Percentiles rank a stretch among this genome's conserved stretches.
Conservation (phyloP, 2,797 vertebrate species). For the Cottoperca gobio region DNA sequence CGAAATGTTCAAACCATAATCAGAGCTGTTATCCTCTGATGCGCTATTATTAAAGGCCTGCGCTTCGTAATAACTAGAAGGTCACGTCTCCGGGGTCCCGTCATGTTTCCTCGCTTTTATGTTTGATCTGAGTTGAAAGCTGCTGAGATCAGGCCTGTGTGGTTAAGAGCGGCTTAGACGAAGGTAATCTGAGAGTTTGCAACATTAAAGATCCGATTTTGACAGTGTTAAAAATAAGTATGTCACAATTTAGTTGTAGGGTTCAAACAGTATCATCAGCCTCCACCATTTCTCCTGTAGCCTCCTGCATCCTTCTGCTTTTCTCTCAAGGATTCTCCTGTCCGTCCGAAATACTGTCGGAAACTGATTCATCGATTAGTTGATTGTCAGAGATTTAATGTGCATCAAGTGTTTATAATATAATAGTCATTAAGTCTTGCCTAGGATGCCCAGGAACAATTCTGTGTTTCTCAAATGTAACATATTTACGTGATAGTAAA, state of each 20-base stretch:
- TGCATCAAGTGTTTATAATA: neutral
- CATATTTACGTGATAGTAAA: too few species aligned
- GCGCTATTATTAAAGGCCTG: slow-evolving; percentile 24
- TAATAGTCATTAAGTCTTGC: neutral
- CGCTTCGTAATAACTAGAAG: slow-evolving; percentile 20
- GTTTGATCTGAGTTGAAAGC: slow-evolving; percentile 28
- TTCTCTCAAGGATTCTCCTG: too few species aligned
- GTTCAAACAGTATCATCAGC: neutral
- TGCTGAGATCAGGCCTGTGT: slow-evolving; percentile 2
- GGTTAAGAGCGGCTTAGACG: slow-evolving; percentile 2
- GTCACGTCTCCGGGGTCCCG: neutral
- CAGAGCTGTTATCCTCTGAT: slow-evolving; percentile 29
- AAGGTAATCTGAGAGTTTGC: slow-evolving; percentile 1
- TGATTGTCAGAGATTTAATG: neutral
- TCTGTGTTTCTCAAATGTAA: too few species aligned
- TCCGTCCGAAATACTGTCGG: too few species aligned
- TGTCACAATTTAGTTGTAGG: too few species aligned
- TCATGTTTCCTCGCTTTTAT: slow-evolving; percentile 11
- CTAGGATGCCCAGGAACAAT: neutral
- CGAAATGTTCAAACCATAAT: slow-evolving; percentile 57
- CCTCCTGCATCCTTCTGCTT: neutral
- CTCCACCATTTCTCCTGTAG: neutral
- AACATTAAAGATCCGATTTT: neutral
- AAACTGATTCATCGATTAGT: too few species aligned
- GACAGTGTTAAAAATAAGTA: too few species aligned